phyloP scores from a whole-genome alignment of 2,888 invertebrate species.

The Athetis lepigone region DNA sequence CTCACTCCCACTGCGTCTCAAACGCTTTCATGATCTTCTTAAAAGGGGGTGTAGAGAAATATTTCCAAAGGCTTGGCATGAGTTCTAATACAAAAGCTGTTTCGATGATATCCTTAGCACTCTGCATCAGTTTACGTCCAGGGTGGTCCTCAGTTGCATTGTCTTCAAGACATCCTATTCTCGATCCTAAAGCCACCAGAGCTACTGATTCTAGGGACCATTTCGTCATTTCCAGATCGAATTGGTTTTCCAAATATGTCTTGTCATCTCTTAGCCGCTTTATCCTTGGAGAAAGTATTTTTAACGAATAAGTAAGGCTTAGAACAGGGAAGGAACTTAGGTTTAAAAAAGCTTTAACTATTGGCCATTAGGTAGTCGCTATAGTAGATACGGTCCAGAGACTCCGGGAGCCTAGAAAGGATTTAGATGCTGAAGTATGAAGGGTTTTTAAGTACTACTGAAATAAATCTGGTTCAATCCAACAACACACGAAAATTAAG shows the following conservation, averaged over 20 bases:
- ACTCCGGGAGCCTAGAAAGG: too few relatives aligned
- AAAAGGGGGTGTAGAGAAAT: slow-evolving; percentile 74
- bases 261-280: slow-evolving; percentile 70
- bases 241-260: slow-evolving; percentile 79
- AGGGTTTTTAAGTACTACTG: too few relatives aligned
- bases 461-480: neutral
- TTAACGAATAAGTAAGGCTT: too few relatives aligned
- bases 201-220: slow-evolving; percentile 92
- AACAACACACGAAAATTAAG: neutral
- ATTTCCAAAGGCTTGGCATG: slow-evolving; percentile 77
- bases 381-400: too few relatives aligned
- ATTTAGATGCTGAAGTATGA: too few relatives aligned
- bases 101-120: slow-evolving; percentile 75
- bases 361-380: too few relatives aligned
- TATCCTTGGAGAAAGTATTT: slow-evolving; percentile 73
- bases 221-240: slow-evolving; percentile 89
- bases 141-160: slow-evolving; percentile 76
- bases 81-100: slow-evolving; percentile 77
- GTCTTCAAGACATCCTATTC: slow-evolving; percentile 79
- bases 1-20: slow-evolving; percentile 85
- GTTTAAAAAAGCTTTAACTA: neutral
- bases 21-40: slow-evolving; percentile 78
- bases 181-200: slow-evolving; percentile 79
- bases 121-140: slow-evolving; percentile 74
- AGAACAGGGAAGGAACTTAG: neutral